phyloP scores from a whole-genome alignment of 2,888 invertebrate species.

The Andrena chrysosceles region DNA sequence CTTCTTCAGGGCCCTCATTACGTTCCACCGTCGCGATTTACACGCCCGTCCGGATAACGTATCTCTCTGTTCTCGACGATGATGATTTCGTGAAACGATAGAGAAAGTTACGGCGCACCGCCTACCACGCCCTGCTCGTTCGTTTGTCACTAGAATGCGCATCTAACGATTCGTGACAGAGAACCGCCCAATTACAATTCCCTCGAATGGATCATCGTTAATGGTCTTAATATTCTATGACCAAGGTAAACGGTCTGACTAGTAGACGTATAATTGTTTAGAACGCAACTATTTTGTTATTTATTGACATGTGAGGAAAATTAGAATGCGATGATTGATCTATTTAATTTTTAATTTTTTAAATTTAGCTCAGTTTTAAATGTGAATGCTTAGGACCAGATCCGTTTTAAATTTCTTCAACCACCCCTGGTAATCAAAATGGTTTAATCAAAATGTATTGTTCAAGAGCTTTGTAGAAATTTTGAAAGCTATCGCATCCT shows the following conservation, averaged over 20 bases:
- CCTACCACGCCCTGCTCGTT: constrained; percentile 36
- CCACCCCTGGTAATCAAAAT: too few species aligned
- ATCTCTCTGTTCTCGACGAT: constrained; percentile 9
- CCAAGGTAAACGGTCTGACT: not conserved
- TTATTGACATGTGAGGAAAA: too few species aligned
- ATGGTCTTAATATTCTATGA: not conserved
- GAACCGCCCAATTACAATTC: constrained; percentile 30
- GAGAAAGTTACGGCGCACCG: constrained; percentile 34
- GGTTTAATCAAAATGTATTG: too few species aligned
- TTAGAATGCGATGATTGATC: too few species aligned
- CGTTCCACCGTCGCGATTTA: constrained; percentile 40
- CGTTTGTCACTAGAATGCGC: constrained; percentile 20
- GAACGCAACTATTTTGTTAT: too few species aligned
- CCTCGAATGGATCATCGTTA: constrained; percentile 25
- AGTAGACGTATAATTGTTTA: too few species aligned
- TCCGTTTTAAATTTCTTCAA: too few species aligned
- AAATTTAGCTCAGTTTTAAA: too few species aligned
- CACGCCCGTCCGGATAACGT: constrained; percentile 1
- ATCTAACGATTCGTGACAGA: constrained; percentile 34
- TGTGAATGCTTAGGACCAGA: too few species aligned
- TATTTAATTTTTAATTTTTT: too few species aligned
- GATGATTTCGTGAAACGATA: constrained; percentile 39
- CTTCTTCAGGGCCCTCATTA: constrained; percentile 72
- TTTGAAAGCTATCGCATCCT: too few species aligned
- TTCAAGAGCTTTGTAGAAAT: too few species aligned